Evolutionary conservation across 2,113 vertebrate species (phyloP), one percentile per base, ranked within the genome.

Genomic region (Petroica traversi): DNA sequence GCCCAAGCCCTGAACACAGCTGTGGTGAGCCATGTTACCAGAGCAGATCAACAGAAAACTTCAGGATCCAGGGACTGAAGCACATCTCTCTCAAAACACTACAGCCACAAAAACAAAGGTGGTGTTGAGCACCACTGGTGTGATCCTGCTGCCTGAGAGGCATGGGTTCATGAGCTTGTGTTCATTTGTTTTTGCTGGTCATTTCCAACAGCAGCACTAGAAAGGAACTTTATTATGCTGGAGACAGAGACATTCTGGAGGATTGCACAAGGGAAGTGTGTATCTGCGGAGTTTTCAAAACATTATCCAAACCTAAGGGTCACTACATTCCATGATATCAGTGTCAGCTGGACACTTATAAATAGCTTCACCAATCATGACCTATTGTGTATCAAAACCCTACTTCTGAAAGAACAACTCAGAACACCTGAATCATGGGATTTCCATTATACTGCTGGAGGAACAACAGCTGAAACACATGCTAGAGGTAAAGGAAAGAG

Each of bases 191-290:
- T 92, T 90, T 90, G 78, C 67, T 63, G 89, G 64, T 76, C n/a
- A 63, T 55, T 96, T 88, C 82, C 63, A 96, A 73, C 49, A 85
- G 87, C 85, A 95, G 74, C 75, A 80, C 89, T 93, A 55, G 74
- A 94, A 90, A 82, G 63, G 94, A 89, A 74, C 88, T 85, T 38
- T 24, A 74, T 45, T 92, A 82, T 92, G 88, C 90, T 77, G 88
- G 74, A 91, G 78, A 68, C 74, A 64, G 86, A 85, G 75, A 68
- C 45, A 0, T 22, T 83, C 63, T 74, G 85, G 43, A 97, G 88
- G 63, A 80, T 82, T 91, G 74, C 3, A 54, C 28, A 67, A 79
- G 92, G 90, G 74, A 80, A 86, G 52, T 2, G 0, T 12, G 46
- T 43, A 80, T 77, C 76, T 81, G 76, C 48, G 75, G 55, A 83